Conservation (phyloP, 1,140 invertebrate species). For the Drosophila repleta region DNA sequence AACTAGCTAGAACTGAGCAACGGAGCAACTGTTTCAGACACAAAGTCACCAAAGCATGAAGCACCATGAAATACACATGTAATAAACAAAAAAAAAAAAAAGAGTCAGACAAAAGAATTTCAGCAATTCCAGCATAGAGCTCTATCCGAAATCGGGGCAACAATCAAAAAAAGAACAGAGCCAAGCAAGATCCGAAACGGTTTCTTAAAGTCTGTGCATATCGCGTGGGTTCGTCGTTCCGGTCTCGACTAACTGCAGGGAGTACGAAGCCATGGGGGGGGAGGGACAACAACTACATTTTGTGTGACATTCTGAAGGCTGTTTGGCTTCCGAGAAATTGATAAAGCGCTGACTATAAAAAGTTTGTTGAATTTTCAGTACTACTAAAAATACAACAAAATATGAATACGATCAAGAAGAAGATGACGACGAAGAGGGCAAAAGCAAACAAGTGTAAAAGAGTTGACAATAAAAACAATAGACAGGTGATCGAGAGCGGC, state of each 20-base stretch:
- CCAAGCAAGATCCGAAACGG: constrained; percentile 32
- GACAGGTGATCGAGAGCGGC: constrained; percentile 11
- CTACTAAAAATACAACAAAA: constrained; percentile 16
- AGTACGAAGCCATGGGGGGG: not conserved
- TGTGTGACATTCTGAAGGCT: constrained; percentile 79
- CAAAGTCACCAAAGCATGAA: constrained; percentile 40
- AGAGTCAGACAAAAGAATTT: constrained; percentile 25
- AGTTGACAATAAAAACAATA: constrained; percentile 32
- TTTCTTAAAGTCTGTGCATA: constrained; percentile 24
- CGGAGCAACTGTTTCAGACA: constrained; percentile 5
- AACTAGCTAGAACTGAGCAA: constrained; percentile 34
- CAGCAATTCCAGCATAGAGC: constrained; percentile 31
- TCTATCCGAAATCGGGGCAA: constrained; percentile 37
- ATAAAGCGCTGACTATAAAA: constrained; percentile 64
- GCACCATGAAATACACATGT: constrained; percentile 15
- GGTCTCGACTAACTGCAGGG: constrained; percentile 23
- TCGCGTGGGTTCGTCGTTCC: constrained; percentile 41
- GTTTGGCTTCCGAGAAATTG: constrained; percentile 55
- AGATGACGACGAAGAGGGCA: not conserved
- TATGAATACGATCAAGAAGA: not conserved
- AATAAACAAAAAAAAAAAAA: constrained; percentile 2
- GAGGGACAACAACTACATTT: constrained; percentile 15
- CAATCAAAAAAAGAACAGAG: constrained; percentile 27
- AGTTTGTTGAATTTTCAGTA: constrained; percentile 26
- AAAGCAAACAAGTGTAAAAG: not conserved